Percentiles rank a stretch among this genome's conserved stretches.
phyloP scores from a whole-genome alignment of 2,888 invertebrate species.

The Lasioglossum calceatum region DNA sequence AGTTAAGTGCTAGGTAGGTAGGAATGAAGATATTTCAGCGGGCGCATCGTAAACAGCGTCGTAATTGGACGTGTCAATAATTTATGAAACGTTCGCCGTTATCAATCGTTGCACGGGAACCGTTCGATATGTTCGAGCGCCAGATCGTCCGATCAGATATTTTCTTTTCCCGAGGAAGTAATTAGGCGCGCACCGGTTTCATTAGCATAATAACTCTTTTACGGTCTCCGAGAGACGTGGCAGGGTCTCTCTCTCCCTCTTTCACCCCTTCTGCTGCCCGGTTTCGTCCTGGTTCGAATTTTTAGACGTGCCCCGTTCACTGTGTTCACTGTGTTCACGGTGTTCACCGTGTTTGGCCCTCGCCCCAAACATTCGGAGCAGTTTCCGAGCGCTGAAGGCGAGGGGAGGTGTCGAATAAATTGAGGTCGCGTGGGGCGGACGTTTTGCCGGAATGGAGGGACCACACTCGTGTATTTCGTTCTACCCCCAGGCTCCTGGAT shows the following conservation, averaged over 20 bases:
- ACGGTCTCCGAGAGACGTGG: conserved; percentile 54
- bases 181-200: conserved; percentile 74
- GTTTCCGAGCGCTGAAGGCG: conserved; percentile 79
- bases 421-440: conserved; percentile 83
- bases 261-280: conserved; percentile 35
- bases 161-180: conserved; percentile 62
- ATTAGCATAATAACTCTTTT: conserved; percentile 84
- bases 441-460: conserved; percentile 76
- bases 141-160: conserved; percentile 50
- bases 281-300: conserved; percentile 11
- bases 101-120: conserved; percentile 24
- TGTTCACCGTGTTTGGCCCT: conserved; percentile 19
- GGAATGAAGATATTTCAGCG: conserved; percentile 30
- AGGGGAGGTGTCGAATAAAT: conserved; percentile 84
- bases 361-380: conserved; percentile 69
- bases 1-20: conserved; percentile 1
- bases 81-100: conserved; percentile 27
- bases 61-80: conserved; percentile 33
- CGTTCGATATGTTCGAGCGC: background rate
- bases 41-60: background rate
- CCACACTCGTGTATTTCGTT: conserved; percentile 74
- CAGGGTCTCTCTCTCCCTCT: background rate
- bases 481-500: conserved; percentile 67
- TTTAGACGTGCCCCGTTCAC: conserved; percentile 7
- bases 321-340: background rate